Percentiles rank a stretch among this genome's conserved stretches.
phyloP scores from a whole-genome alignment of 2,888 invertebrate genomes.

The Lottia gigantea region DNA sequence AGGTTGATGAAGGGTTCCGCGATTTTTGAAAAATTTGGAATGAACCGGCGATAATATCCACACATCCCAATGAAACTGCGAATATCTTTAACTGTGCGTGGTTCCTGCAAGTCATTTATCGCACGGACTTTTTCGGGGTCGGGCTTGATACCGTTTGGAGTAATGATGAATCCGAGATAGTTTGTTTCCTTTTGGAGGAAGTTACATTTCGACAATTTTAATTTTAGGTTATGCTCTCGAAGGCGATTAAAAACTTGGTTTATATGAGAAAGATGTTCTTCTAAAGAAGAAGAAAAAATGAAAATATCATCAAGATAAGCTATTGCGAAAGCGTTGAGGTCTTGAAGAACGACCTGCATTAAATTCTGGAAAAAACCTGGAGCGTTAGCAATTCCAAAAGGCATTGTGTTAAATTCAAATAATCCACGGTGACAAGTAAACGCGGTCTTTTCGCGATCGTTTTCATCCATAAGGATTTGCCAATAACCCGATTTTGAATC shows the following conservation, averaged over 20 bases:
- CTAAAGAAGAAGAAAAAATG: background rate
- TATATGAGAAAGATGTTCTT: background rate
- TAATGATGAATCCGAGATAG: background rate
- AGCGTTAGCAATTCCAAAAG: slow-evolving; percentile 14
- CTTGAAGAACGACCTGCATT: slow-evolving; percentile 15
- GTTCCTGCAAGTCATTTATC: background rate
- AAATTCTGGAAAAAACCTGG: slow-evolving; percentile 15
- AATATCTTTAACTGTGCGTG: background rate
- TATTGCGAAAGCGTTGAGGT: background rate
- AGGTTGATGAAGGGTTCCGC: background rate
- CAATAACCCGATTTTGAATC: slow-evolving; percentile 18
- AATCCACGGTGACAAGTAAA: slow-evolving; percentile 17
- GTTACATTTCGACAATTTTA: slow-evolving; percentile 11
- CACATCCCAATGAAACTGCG: slow-evolving; percentile 14
- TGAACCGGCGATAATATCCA: background rate
- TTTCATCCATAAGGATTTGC: slow-evolving; percentile 15
- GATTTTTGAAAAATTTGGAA: slow-evolving; percentile 14
- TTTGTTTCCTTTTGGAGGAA: slow-evolving; percentile 7
- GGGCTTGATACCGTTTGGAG: slow-evolving; percentile 8
- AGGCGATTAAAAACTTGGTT: slow-evolving; percentile 1
- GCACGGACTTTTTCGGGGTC: background rate
- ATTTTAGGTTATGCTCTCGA: background rate
- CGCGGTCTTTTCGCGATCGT: slow-evolving; percentile 17
- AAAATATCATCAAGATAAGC: slow-evolving; percentile 16
- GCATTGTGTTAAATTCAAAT: slow-evolving; percentile 19